Conservation (phyloP, 1,140 invertebrate species). For the Drosophila nasuta region DNA sequence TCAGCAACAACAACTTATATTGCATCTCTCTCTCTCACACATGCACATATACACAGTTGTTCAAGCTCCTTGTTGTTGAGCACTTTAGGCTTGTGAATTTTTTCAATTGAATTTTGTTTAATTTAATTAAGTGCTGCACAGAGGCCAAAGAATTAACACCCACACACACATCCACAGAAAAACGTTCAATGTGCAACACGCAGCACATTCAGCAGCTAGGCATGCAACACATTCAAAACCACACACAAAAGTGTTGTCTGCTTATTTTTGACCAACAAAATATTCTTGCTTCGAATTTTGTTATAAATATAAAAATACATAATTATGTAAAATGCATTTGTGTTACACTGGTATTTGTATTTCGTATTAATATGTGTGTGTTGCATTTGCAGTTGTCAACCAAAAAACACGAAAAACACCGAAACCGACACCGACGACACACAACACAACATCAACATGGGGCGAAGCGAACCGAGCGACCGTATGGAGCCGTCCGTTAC, state of each 20-base stretch:
- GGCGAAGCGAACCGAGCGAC: conserved; percentile 37
- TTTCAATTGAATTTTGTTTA: conserved; percentile 45
- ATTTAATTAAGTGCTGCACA: conserved; percentile 51
- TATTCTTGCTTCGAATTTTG: conserved; percentile 33
- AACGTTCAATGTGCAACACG: conserved; percentile 32
- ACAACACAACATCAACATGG: conserved; percentile 29
- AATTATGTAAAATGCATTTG: conserved; percentile 49
- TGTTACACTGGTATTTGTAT: conserved; percentile 42
- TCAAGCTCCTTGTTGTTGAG: conserved; percentile 27
- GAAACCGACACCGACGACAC: conserved; percentile 41
- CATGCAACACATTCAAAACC: conserved; percentile 3
- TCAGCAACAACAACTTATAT: conserved; percentile 20
- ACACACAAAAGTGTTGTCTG: conserved; percentile 5
- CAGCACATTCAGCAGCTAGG: conserved; percentile 20
- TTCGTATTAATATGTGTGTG: conserved; percentile 18
- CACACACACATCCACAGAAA: conserved; percentile 3
- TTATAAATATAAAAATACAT: conserved; percentile 23
- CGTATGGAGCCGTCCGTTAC: conserved; percentile 61
- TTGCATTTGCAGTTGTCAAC: conserved; percentile 61
- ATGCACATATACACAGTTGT: not conserved
- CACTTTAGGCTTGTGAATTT: conserved; percentile 29
- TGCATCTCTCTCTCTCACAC: conserved; percentile 1
- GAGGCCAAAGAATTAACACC: conserved; percentile 41
- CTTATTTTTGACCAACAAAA: conserved; percentile 42
- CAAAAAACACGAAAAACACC: conserved; percentile 61